phyloP scores from a whole-genome alignment of 2,113 vertebrate species.

The Procavia capensis region DNA sequence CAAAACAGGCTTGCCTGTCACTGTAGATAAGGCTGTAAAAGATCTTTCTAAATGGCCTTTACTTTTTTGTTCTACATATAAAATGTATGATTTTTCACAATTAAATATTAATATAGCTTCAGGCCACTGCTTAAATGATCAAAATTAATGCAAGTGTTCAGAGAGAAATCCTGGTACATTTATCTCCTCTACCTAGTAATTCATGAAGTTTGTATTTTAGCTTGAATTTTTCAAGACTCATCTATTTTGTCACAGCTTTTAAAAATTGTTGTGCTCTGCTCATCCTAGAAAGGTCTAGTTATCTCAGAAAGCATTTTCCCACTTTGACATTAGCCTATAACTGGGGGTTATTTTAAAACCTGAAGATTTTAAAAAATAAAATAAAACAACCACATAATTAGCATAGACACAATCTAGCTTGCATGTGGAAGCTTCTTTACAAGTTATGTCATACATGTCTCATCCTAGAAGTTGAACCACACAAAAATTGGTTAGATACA shows the following conservation, averaged over 20 bases:
- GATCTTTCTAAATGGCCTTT: not conserved
- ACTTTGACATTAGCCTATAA: not conserved
- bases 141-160: not conserved
- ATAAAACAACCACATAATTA: not conserved
- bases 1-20: conserved; percentile 51
- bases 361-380: not conserved
- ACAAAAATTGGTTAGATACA: not conserved
- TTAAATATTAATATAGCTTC: conserved; percentile 10
- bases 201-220: not conserved
- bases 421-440: not conserved
- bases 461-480: not conserved
- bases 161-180: not conserved
- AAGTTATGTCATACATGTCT: not conserved
- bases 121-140: not conserved
- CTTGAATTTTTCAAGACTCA: not conserved
- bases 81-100: not conserved
- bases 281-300: not conserved
- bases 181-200: not conserved
- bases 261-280: not conserved
- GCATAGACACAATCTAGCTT: not conserved
- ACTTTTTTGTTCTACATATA: not conserved
- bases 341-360: not conserved
- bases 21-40: conserved; percentile 1
- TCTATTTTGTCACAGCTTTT: not conserved
- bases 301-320: not conserved